These are phyloP conservation scores for Sarcophaga rosellei DNA, from an alignment of 2,888 invertebrate genomes.

Conservation along the genomic window DNA sequence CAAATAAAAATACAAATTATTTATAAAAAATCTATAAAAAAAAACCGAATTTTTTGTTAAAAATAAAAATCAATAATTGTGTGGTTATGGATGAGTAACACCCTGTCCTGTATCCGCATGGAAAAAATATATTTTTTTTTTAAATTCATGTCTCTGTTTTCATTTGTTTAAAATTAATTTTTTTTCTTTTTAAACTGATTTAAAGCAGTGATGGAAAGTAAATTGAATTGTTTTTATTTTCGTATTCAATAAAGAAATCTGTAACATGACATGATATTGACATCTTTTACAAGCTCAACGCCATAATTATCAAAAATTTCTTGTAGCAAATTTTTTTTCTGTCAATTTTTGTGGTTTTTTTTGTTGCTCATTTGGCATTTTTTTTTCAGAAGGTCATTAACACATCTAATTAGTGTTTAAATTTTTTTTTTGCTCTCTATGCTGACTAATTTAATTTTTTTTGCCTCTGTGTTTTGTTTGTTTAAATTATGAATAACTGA, in stretches of 20 bases:
- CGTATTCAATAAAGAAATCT: background rate
- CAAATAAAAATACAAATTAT: conserved; percentile 2
- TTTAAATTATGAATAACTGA: conserved; percentile 14
- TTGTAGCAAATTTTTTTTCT: conserved; percentile 1
- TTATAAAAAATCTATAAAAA: background rate
- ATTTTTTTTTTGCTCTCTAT: background rate
- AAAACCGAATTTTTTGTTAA: background rate
- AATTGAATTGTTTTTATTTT: background rate
- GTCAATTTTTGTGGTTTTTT: background rate
- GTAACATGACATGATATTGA: conserved; percentile 41
- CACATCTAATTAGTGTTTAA: conserved; percentile 31
- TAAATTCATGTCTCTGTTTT: no score
- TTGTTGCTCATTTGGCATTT: background rate
- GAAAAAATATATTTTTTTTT: background rate
- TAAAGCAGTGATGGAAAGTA: no score
- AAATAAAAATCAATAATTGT: background rate
- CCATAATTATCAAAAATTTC: conserved; percentile 34
- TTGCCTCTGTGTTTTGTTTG: background rate
- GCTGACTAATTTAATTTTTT: background rate
- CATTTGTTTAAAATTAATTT: no score
- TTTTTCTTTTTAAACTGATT: no score
- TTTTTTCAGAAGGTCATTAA: conserved; percentile 50
- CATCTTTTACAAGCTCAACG: conserved; percentile 22
- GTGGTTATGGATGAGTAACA: background rate
- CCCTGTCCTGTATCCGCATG: background rate